These are phyloP conservation scores for Borostomias antarcticus DNA, from an alignment of 2,797 vertebrate species.

Conservation along the genomic window DNA sequence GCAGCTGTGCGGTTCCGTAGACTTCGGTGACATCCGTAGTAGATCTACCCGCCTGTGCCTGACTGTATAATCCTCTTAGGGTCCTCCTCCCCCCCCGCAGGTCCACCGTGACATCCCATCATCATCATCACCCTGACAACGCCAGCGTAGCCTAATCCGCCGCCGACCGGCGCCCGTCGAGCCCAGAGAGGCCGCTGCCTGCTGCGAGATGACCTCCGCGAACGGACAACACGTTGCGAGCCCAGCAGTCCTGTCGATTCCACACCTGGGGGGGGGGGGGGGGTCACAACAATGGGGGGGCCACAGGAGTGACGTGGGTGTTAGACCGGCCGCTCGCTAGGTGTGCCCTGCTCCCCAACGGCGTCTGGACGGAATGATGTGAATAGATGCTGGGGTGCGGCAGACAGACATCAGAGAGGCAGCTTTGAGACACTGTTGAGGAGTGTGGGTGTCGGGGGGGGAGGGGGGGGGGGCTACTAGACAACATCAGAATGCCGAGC, in stretches of 20 bases:
- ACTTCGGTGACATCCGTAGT: conserved; percentile 30
- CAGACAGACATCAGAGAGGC: conserved; percentile 14
- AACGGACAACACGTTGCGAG: conserved; percentile 25
- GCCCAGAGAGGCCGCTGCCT: conserved; percentile 57
- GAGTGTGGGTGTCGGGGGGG: neutral
- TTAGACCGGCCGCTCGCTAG: conserved; percentile 17
- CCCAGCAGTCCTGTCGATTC: conserved; percentile 39
- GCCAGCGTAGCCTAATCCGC: conserved; percentile 45
- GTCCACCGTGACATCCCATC: conserved; percentile 34
- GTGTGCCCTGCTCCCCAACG: conserved; percentile 37
- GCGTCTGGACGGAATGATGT: conserved; percentile 36
- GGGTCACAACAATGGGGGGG: too few species aligned
- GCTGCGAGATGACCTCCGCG: neutral
- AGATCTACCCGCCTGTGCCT: conserved; percentile 39
- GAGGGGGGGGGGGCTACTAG: conserved; percentile 22
- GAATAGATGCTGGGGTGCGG: conserved; percentile 16
- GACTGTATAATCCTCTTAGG: conserved; percentile 68
- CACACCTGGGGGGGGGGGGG: too few species aligned
- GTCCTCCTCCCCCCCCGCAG: conserved; percentile 26
- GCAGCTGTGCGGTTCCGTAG: conserved; percentile 32
- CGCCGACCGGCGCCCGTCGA: conserved; percentile 44
- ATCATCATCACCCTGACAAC: conserved; percentile 56
- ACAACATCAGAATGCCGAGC: conserved; percentile 37
- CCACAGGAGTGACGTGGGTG: conserved; percentile 10
- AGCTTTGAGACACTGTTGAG: conserved; percentile 1